phyloP scores from a whole-genome alignment of 1,140 invertebrate species.

The Cherax quadricarinatus region DNA sequence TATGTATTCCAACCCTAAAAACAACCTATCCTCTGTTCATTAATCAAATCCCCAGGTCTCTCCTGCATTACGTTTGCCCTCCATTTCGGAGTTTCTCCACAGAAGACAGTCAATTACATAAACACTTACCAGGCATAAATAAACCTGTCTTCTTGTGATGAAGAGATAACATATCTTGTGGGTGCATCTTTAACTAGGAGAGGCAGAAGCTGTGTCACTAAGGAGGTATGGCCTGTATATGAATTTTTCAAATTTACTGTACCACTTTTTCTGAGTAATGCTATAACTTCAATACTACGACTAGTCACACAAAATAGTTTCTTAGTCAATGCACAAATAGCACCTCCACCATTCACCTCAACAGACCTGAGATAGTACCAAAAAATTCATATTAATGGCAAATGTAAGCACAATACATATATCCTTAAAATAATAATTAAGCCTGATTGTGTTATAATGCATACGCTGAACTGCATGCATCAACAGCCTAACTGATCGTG shows the following conservation, averaged over 20 bases:
- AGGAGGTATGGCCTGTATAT: slow-evolving; percentile 52
- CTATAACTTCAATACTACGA: slow-evolving; percentile 18
- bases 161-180: slow-evolving; percentile 38
- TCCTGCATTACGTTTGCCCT: no score
- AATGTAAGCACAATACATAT: no score
- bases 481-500: no score
- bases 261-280: neutral
- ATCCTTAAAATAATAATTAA: no score
- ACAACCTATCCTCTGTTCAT: no score
- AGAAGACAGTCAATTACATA: no score
- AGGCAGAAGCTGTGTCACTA: slow-evolving; percentile 28
- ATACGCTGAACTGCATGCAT: no score
- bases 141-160: slow-evolving; percentile 53
- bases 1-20: no score
- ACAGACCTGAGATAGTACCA: slow-evolving; percentile 13
- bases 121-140: slow-evolving; percentile 58
- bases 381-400: no score
- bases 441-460: no score
- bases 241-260: slow-evolving; percentile 12
- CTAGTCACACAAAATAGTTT: slow-evolving; percentile 12
- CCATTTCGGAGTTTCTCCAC: no score
- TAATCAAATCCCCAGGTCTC: no score
- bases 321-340: neutral
- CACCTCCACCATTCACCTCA: slow-evolving; percentile 19
- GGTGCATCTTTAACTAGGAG: neutral